phyloP scores from a whole-genome alignment of 2,888 invertebrate species.

The Macrophya annulata region DNA sequence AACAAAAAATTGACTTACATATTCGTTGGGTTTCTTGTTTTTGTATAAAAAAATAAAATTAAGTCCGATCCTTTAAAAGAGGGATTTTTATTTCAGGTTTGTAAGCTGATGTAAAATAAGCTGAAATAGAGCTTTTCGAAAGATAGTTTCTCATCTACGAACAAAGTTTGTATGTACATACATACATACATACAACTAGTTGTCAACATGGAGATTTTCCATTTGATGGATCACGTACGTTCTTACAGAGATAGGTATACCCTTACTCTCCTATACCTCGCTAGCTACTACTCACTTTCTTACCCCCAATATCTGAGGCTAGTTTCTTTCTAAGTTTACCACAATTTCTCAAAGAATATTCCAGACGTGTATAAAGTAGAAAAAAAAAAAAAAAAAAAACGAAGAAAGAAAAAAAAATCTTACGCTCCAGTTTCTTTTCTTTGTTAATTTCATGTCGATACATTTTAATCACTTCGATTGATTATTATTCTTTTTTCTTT shows the following conservation, averaged over 20 bases:
- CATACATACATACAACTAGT: neutral
- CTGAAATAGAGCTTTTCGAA: constrained; percentile 9
- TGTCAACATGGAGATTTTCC: constrained; percentile 17
- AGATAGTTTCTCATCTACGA: constrained; percentile 1
- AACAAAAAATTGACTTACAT: no score
- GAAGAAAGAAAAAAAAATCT: neutral
- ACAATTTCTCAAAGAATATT: neutral
- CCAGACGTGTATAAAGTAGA: neutral
- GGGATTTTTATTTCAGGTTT: neutral
- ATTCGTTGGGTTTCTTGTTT: no score
- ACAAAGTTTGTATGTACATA: neutral
- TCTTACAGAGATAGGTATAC: neutral
- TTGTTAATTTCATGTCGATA: neutral
- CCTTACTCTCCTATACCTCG: neutral
- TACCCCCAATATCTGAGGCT: neutral
- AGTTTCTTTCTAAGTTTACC: neutral
- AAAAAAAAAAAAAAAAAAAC: no score
- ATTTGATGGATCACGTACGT: constrained; percentile 40
- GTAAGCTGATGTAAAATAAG: neutral
- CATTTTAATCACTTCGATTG: neutral
- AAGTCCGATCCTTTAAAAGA: neutral
- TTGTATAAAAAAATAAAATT: no score
- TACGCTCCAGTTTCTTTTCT: neutral
- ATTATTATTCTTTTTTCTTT: neutral
- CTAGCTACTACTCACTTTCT: neutral